Percentiles rank a stretch among this genome's conserved stretches.
phyloP scores from a whole-genome alignment of 2,888 invertebrate genomes.

The Reticulitermes lucifugus region DNA sequence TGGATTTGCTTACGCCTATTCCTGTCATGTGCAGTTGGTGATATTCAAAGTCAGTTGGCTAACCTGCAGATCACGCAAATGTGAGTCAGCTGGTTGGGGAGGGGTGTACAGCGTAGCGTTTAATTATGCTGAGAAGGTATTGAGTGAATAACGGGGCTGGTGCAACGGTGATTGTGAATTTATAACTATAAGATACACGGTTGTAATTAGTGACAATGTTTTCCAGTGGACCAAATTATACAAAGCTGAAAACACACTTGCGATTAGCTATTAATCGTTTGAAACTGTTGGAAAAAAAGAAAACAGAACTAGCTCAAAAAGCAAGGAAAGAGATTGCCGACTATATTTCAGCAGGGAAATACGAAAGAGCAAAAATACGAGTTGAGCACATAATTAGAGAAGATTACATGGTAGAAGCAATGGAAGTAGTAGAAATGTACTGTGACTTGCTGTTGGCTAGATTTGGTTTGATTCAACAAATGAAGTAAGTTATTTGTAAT shows the following conservation, averaged over 20 bases:
- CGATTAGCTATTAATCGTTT: slow-evolving; percentile 92
- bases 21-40: too few species aligned
- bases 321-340: slow-evolving; percentile 98
- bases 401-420: slow-evolving; percentile 98
- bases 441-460: slow-evolving; percentile 96
- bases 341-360: slow-evolving; percentile 87
- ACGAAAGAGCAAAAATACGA: slow-evolving; percentile 92
- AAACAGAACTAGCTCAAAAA: slow-evolving; percentile 96
- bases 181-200: background rate
- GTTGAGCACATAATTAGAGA: slow-evolving; percentile 99
- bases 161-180: background rate
- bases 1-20: too few species aligned
- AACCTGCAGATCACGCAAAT: background rate
- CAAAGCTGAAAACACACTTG: slow-evolving; percentile 96
- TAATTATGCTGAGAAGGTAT: background rate
- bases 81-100: background rate
- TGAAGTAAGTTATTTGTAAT: slow-evolving; percentile 77
- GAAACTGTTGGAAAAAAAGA: slow-evolving; percentile 96
- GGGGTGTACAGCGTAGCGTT: too few species aligned
- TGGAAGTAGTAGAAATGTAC: slow-evolving; percentile 99
- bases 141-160: background rate
- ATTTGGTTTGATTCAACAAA: slow-evolving; percentile 96
- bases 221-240: slow-evolving; percentile 92
- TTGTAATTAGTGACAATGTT: slow-evolving; percentile 76
- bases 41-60: background rate